Evolutionary conservation across 2,888 invertebrate species (phyloP).

Genomic region (Ochropleura leucogaster): DNA sequence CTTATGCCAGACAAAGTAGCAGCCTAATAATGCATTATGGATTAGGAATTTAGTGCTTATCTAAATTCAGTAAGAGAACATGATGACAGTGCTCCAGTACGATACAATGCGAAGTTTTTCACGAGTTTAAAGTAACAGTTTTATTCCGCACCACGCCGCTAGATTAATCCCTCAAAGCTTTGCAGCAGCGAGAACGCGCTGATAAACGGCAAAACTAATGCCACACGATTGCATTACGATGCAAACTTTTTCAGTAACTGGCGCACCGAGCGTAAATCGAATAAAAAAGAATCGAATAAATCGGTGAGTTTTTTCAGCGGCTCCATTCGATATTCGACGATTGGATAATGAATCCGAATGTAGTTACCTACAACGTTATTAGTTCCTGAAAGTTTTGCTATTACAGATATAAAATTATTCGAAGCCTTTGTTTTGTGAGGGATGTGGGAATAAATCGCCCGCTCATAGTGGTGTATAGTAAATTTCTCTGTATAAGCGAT

Average conservation of each 20-base stretch:
- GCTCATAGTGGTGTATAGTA: slow-evolving; percentile 64
- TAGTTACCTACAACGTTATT: slow-evolving; percentile 73
- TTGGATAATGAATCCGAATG: slow-evolving; percentile 84
- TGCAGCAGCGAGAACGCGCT: slow-evolving; percentile 82
- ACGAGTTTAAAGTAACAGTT: slow-evolving; percentile 77
- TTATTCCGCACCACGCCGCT: slow-evolving; percentile 78
- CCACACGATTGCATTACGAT: slow-evolving; percentile 88
- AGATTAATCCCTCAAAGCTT: slow-evolving; percentile 90
- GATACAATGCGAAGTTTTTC: slow-evolving; percentile 70
- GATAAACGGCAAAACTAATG: slow-evolving; percentile 89
- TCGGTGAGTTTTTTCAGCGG: slow-evolving; percentile 81
- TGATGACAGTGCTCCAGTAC: slow-evolving; percentile 66
- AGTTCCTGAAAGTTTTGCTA: slow-evolving; percentile 68
- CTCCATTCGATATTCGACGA: slow-evolving; percentile 79
- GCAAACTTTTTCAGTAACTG: slow-evolving; percentile 89
- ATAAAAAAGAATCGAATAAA: slow-evolving; percentile 85
- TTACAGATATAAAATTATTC: slow-evolving; percentile 65
- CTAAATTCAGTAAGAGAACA: slow-evolving; percentile 73
- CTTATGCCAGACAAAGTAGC: slow-evolving; percentile 72
- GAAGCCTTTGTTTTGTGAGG: slow-evolving; percentile 67
- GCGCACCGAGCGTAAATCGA: slow-evolving; percentile 81
- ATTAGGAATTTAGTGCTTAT: slow-evolving; percentile 73
- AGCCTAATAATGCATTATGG: slow-evolving; percentile 77
- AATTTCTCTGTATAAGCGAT: slow-evolving; percentile 70
- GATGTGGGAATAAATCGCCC: slow-evolving; percentile 67